Evolutionary conservation across 1,140 invertebrate species (phyloP), one percentile per base, ranked within the genome.

Genomic region (Drosophila nigrodunni): DNA sequence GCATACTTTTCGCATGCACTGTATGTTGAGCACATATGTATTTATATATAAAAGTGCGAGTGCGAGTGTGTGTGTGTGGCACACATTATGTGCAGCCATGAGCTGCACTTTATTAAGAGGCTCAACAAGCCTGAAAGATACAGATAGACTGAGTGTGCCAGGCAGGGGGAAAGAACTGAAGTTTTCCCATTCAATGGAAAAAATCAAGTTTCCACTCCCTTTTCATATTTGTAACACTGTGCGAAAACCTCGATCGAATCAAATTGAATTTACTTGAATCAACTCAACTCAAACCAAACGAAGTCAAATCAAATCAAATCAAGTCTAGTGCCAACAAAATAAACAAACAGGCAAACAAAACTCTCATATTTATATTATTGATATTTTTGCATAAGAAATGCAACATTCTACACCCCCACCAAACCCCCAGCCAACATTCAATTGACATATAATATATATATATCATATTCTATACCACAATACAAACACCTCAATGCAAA

Each of bases 1-100:
- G 82, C 82, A 86, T 86, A 87, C 82, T 87, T 87, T 82, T 86
- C 68, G 75, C 75, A 81, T 78, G 82, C 82, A 82, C 78, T 82
- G 43, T 55, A 69, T 39, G 35, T 54, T 8, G 15, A 52, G 18
- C 65, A 62, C 80, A 58, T 61, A 72, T 71, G 18, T 47, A 58
- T 80, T 58, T 55, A 61, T 74, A 54, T 43, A 58, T 25, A 52
- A 7, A 35, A 25, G 57, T 74, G 8, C 13, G 5, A 41, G 10
- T 15, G 4, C 49, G 15, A 21, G 2, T 52, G 10, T 55, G 50
- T 54, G 30, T 64, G 68, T 35, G 60, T 52, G 44, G 39, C 21
- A 69, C 62, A 77, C 47, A 81, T 81, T 82, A 81, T 81, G 68
- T 80, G 74, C 80, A 74, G 78, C 49, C 72, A 71, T 78, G 78